These are phyloP conservation scores for Dicentrarchus labrax DNA, from an alignment of 2,113 vertebrate genomes.

Conservation along the genomic window DNA sequence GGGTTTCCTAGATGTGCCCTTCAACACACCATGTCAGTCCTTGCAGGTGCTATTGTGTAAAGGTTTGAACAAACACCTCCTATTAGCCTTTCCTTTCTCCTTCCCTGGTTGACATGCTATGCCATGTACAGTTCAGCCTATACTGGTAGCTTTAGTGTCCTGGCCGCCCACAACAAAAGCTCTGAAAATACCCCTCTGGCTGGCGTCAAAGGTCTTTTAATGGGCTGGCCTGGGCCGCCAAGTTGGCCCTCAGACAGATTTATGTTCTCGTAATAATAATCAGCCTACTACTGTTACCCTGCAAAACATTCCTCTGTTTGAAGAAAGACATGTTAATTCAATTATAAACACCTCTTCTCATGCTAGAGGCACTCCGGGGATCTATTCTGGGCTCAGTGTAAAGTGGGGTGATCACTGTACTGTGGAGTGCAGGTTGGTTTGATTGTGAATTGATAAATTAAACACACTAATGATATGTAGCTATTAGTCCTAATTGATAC, in stretches of 20 bases:
- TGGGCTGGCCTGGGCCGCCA: constrained; percentile 49
- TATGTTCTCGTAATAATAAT: constrained; percentile 82
- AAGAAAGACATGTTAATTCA: constrained; percentile 78
- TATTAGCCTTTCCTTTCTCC: constrained; percentile 25
- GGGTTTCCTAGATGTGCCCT: not conserved
- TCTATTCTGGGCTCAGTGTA: constrained; percentile 54
- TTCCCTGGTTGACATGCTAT: constrained; percentile 7
- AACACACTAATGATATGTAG: constrained; percentile 3
- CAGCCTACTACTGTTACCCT: constrained; percentile 80
- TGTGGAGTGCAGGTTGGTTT: constrained; percentile 21
- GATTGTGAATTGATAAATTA: constrained; percentile 37
- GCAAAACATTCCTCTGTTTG: constrained; percentile 74
- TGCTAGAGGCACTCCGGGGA: constrained; percentile 50
- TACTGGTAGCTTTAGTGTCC: constrained; percentile 64
- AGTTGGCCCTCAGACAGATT: constrained; percentile 77
- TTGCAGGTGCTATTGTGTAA: constrained; percentile 9
- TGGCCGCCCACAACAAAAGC: constrained; percentile 74
- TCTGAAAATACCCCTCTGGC: constrained; percentile 79
- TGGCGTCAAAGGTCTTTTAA: constrained; percentile 80
- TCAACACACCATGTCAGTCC: not conserved
- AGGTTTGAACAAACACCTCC: constrained; percentile 23
- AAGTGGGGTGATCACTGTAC: constrained; percentile 10
- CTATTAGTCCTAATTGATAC: constrained; percentile 43
- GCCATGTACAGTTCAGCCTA: constrained; percentile 30
- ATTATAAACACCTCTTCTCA: constrained; percentile 78